Base-by-base conservation (phyloP, 2,888 invertebrate species). In the Busseola fusca region DNA sequence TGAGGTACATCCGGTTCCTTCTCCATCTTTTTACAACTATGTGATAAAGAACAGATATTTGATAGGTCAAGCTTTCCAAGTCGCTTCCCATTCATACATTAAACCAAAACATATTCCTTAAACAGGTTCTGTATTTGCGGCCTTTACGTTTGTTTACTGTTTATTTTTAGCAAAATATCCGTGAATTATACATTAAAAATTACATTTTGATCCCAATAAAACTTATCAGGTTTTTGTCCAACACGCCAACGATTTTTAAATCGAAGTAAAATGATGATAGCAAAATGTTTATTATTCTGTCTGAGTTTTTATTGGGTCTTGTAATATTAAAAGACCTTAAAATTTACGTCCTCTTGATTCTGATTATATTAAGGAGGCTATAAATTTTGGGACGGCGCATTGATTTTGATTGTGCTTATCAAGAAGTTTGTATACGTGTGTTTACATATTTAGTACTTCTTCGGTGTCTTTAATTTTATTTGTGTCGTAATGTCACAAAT, bases 91-190 rank as follows among this genome's bases (percentile, higher is more conserved):
- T 57, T 72, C 54, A 18, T 68, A n/a, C 54, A 78, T 89, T 90
- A 73, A 3, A 76, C 76, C 86, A 62, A 30, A 62, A 72, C 80
- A 60, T 79, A 84, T 82, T 80, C 72, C 70, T 64, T 74, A 88
- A 92, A 93, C 93, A 84, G 90, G 93, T 91, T 91, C 78, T 81
- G 86, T 87, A 89, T 89, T 89, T 85, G 87, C 89, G 88, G 89
- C 88, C 88, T 91, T 91, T 89, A 86, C 84, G 86, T 92, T 92
- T 93, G 91, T 93, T 92, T 93, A 93, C 90, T 80, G 89, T 91
- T 90, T 91, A 92, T 92, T 93, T 93, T 93, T 90, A 91, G 88
- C 87, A 84, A 88, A 88, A 90, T 52, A 52, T 45, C 27, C 75
- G 86, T 88, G 88, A 89, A 88, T 88, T 85, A 88, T 87, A 82